Evolutionary conservation across 2,113 vertebrate species (phyloP).

Genomic region (Cichladusa arquata): DNA sequence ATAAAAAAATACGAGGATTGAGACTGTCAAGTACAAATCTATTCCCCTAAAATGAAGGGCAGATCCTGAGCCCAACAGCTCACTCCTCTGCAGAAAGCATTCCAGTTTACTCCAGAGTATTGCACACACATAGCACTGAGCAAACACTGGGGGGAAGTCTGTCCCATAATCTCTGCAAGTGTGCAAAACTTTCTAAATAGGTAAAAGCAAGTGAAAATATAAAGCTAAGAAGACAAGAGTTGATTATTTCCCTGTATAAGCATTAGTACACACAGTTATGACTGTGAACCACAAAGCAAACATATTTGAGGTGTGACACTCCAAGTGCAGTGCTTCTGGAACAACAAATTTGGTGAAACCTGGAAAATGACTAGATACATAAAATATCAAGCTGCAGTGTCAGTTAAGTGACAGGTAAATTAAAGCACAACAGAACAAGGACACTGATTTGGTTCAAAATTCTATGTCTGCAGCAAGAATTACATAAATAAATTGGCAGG

Average conservation of each 20-base stretch:
- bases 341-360: background rate
- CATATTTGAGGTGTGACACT: background rate
- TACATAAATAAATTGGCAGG: slow-evolving; percentile 41
- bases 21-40: background rate
- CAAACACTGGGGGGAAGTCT: background rate
- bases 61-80: background rate
- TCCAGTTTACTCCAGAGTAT: background rate
- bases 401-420: slow-evolving; percentile 36
- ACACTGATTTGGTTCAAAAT: slow-evolving; percentile 43
- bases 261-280: background rate
- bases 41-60: background rate
- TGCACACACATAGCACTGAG: background rate
- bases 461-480: slow-evolving; percentile 29
- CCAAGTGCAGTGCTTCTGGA: background rate
- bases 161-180: background rate
- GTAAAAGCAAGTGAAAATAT: background rate
- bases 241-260: background rate
- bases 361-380: slow-evolving; percentile 26
- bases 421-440: slow-evolving; percentile 28
- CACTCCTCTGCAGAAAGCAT: background rate
- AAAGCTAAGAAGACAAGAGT: background rate
- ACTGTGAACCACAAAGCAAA: background rate
- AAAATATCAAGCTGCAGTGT: slow-evolving; percentile 25
- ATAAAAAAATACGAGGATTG: background rate
- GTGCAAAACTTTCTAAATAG: background rate